Base-by-base conservation (phyloP, 1,140 invertebrate species). In the Schmidtea mediterranea region DNA sequence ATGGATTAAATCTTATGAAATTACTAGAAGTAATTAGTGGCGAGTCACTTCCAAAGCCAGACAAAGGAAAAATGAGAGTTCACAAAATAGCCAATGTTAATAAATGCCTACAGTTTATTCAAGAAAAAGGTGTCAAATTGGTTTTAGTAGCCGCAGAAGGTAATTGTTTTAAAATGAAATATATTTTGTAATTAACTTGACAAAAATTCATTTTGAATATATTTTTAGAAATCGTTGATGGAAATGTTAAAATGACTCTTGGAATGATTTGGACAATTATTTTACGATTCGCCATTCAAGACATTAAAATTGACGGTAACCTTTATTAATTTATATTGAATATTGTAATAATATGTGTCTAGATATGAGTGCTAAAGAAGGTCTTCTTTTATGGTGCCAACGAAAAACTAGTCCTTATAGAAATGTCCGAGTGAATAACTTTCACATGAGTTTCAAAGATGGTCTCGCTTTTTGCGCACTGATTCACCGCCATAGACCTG, bases 261-360 rank as follows among this genome's bases (percentile, higher is more conserved):
- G 90, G 90, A 71, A 94, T 98, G 82, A 97, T 98, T 62, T 97
- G 90, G 90, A 97, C 90, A 49, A 97, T 98, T 68, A 97, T 98
- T 66, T 70, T 98, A 56, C 75, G 90, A 58, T 98, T 97, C 72
- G 90, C 90, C 62, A 98, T 98, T 67, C 89, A 98, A 70, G 90
- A 97, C 68, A 98, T 98, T 67, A 92, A 84, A 55, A 87, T 98
- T 43, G 90, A 95, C 72, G 90, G 69, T 71, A 55, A 52, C 52
- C 5, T 6, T 6, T 32, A 32, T 32, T 32, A 32, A 32, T 32
- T 32, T 32, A 32, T 32, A 10, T 32, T n/a, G n/a, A n/a, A n/a
- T n/a, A n/a, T n/a, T n/a, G n/a, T n/a, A n/a, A n/a, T n/a, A n/a
- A n/a, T n/a, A n/a, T n/a, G n/a, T n/a, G n/a, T n/a, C 46, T 57